phyloP scores from a whole-genome alignment of 1,140 invertebrate genomes.

The Ceratoteleas bidentatus region DNA sequence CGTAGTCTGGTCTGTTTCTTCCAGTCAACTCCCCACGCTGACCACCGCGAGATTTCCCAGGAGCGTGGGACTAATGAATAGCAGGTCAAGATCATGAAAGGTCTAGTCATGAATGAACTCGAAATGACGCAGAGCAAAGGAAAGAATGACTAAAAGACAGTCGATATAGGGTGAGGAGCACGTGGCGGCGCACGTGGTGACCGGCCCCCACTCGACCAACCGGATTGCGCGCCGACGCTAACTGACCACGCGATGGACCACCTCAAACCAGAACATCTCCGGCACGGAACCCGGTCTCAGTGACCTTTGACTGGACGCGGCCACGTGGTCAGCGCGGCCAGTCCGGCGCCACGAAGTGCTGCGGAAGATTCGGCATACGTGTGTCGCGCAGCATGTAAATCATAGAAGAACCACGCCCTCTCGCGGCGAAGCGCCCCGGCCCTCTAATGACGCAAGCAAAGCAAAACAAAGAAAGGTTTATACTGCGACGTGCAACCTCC shows the following conservation, averaged over 20 bases:
- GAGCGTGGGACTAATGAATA: conserved; percentile 7
- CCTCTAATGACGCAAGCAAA: conserved; percentile 81
- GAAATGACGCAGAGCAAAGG: conserved; percentile 33
- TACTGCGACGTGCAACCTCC: conserved; percentile 71
- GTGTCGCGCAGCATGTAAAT: conserved; percentile 73
- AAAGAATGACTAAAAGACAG: conserved; percentile 58
- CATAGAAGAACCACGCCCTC: conserved; percentile 79
- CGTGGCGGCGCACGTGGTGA: conserved; percentile 79
- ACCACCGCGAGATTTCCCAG: background rate
- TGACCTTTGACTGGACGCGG: conserved; percentile 46
- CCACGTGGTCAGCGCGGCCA: conserved; percentile 56
- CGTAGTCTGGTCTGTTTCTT: too few species aligned
- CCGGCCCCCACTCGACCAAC: conserved; percentile 65
- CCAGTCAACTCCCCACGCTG: background rate
- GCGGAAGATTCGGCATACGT: conserved; percentile 7
- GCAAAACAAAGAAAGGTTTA: conserved; percentile 82
- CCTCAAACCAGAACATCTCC: conserved; percentile 72
- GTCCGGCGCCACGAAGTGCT: too few species aligned
- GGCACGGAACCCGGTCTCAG: conserved; percentile 42
- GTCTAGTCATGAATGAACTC: conserved; percentile 47
- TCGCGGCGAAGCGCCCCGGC: conserved; percentile 50
- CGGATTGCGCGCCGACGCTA: conserved; percentile 72
- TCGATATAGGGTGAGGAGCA: conserved; percentile 72
- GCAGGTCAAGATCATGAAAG: conserved; percentile 55
- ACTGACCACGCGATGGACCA: conserved; percentile 80